Conservation (phyloP, 2,888 invertebrate species). For the Drosophila flavopinicola region DNA sequence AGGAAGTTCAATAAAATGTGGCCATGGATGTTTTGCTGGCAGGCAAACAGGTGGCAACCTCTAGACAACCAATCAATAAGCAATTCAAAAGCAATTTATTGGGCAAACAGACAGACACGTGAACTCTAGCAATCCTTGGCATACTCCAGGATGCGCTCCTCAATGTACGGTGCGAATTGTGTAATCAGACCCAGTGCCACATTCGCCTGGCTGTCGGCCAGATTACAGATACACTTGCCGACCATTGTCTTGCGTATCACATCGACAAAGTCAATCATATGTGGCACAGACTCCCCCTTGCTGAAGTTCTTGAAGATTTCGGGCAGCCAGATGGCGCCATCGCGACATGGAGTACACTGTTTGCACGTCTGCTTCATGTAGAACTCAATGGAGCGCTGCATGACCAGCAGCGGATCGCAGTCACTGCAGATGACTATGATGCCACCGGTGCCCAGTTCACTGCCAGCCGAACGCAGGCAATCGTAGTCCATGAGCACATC, state of each 20-base stretch:
- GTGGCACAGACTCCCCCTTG: constrained; percentile 94
- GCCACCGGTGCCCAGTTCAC: constrained; percentile 97
- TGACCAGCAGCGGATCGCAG: constrained; percentile 98
- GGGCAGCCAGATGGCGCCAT: constrained; percentile 97
- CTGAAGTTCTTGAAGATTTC: constrained; percentile 91
- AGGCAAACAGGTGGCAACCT: constrained; percentile 17
- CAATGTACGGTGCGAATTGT: constrained; percentile 95
- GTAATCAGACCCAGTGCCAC: constrained; percentile 97
- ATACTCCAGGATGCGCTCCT: constrained; percentile 90
- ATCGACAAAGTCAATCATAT: constrained; percentile 99
- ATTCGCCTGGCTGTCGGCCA: constrained; percentile 99
- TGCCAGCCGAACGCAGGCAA: constrained; percentile 94
- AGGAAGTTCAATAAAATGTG: constrained; percentile 39
- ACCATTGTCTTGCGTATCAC: constrained; percentile 99
- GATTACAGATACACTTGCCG: constrained; percentile 98
- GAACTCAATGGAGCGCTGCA: constrained; percentile 96
- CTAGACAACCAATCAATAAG: constrained; percentile 33
- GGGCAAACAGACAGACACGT: constrained; percentile 2
- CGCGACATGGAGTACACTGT: constrained; percentile 99
- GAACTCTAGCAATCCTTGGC: constrained; percentile 14
- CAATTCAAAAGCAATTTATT: constrained; percentile 54
- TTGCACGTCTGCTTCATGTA: constrained; percentile 99
- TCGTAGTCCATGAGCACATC: constrained; percentile 98
- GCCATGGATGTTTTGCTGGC: constrained; percentile 13
- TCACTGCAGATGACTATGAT: constrained; percentile 99